Conservation (phyloP, 1,140 invertebrate genomes). For the Zaprionus nigranus region DNA sequence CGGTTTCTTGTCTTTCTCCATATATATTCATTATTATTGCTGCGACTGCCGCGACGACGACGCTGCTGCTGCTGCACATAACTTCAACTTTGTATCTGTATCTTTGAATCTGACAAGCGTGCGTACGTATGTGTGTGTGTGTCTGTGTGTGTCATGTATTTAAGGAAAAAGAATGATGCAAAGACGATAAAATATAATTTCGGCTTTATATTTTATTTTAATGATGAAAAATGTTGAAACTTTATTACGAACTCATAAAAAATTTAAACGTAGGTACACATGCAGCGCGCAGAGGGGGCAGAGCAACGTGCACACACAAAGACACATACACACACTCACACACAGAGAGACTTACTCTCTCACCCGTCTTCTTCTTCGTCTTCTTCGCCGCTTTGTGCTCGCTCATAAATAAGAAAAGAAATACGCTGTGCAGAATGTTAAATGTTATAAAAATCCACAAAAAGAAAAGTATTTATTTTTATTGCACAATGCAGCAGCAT, state of each 20-base stretch:
- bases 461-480: slow-evolving; percentile 72
- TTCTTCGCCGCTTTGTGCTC: slow-evolving; percentile 35
- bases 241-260: slow-evolving; percentile 84
- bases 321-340: slow-evolving; percentile 39
- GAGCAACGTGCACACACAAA: slow-evolving; percentile 53
- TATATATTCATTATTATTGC: slow-evolving; percentile 83
- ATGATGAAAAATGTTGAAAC: slow-evolving; percentile 84
- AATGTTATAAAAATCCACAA: slow-evolving; percentile 73
- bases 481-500: slow-evolving; percentile 67
- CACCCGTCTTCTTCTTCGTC: slow-evolving; percentile 24
- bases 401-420: slow-evolving; percentile 70
- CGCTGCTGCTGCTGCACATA: slow-evolving; percentile 65
- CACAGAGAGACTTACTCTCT: slow-evolving; percentile 20
- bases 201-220: slow-evolving; percentile 84
- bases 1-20: slow-evolving; percentile 79
- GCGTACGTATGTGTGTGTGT: slow-evolving; percentile 37
- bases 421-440: slow-evolving; percentile 70
- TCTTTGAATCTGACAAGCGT: slow-evolving; percentile 67
- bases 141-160: slow-evolving; percentile 68
- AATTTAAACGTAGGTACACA: slow-evolving; percentile 80
- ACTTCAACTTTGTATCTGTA: slow-evolving; percentile 82
- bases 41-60: slow-evolving; percentile 55
- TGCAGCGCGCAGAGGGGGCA: slow-evolving; percentile 29
- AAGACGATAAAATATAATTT: slow-evolving; percentile 84
- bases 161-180: slow-evolving; percentile 81